Conservation (phyloP, 2,797 vertebrate genomes). For the Apodemus agrarius region DNA sequence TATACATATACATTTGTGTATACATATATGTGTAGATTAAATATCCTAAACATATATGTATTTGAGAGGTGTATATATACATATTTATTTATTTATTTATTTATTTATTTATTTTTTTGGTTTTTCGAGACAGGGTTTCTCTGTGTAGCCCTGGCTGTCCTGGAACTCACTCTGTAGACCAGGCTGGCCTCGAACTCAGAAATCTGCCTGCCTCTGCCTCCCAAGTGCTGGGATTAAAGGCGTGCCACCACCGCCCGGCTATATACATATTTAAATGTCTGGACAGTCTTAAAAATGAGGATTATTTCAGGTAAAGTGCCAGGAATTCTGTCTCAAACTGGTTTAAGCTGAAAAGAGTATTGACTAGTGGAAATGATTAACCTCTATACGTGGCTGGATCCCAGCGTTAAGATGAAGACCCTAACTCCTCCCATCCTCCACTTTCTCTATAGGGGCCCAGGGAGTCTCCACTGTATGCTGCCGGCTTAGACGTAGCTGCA, state of each 20-base stretch:
- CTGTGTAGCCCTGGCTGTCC: too few relatives aligned
- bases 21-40: background rate
- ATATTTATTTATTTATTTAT: too few relatives aligned
- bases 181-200: too few relatives aligned
- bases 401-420: background rate
- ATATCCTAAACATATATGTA: background rate
- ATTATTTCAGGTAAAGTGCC: background rate
- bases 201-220: too few relatives aligned
- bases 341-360: background rate
- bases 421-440: background rate
- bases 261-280: background rate
- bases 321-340: background rate
- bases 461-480: too few relatives aligned
- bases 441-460: background rate
- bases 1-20: background rate
- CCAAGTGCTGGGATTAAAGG: too few relatives aligned
- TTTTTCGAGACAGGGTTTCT: too few relatives aligned
- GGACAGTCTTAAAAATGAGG: background rate
- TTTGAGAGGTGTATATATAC: background rate
- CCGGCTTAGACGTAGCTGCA: background rate
- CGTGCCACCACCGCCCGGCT: too few relatives aligned
- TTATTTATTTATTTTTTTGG: too few relatives aligned
- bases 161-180: too few relatives aligned
- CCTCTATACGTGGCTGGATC: background rate
- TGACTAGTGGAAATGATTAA: slow-evolving; percentile 3